Evolutionary conservation across 2,113 vertebrate genomes (phyloP), one percentile per base, ranked within the genome.

Genomic region (Zosterops pallidus): DNA sequence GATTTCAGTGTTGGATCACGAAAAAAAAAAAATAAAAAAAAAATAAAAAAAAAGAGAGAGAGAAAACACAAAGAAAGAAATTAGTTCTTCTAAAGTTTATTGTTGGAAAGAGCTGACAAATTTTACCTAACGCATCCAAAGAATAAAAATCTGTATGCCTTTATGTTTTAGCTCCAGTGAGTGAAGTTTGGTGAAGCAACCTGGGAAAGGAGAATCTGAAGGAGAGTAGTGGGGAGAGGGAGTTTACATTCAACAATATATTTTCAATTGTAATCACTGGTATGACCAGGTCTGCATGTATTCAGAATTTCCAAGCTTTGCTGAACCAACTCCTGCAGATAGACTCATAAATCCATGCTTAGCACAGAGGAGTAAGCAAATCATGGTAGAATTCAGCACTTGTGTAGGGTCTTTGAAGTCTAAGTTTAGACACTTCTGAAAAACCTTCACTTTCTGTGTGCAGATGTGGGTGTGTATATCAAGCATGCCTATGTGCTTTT

Each of bases 171-270:
- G 24, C 22, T 65, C 41, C 31, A 22, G 8, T 41, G 9, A 20
- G 11, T 84, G 13, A 62, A 76, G 19, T 44, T 80, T 70, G 12
- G 5, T 76, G 56, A 59, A 85, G 44, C 41, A 53, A 5, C 14
- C 9, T 50, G 2, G 28, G 31, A 50, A 69, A 47, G 19, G 6
- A 68, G 35, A 72, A 46, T 11, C 14, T 26, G 11, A 71, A 39
- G 42, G 4, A 26, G 4, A 2, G 25, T 35, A 25, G 11, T 1
- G 2, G 6, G 8, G 9, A 44, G 11, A 42, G 12, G 1, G 23
- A 35, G 3, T 79, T 59, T 47, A 5, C 28, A 71, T 85, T 46
- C 53, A 42, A 37, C 17, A 42, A 9, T 69, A 3, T 15, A 19
- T 33, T 50, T 87, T 52, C 26, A 37, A 8, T 33, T 12, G 0